Evolutionary conservation across 1,140 invertebrate genomes (phyloP), one percentile per base, ranked within the genome.

Genomic region (Venturia canescens): DNA sequence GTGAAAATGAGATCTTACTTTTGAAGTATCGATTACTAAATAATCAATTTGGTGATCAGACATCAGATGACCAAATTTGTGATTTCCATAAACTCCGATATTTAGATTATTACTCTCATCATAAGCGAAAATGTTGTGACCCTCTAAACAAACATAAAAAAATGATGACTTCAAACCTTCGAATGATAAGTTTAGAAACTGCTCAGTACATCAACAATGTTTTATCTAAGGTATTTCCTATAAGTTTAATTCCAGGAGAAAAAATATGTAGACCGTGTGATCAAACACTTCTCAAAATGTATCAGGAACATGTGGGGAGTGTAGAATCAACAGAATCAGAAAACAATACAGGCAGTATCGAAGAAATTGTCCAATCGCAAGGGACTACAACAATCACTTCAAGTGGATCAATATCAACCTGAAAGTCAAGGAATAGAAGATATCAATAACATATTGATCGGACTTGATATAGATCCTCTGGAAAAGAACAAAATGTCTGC

Each of bases 81-180:
- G 7, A 34, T 34, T 34, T 34, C 7, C 31, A 34, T 34, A 34
- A 34, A 34, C 31, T 34, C 31, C 31, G 7, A 34, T 34, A 34
- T 34, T 34, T 34, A 34, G 31, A 34, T 34, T 34, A 34, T 34
- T 34, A 34, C 31, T 3, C 31, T 34, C 31, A 34, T 34, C 11
- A 7, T 50, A 50, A 50, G 18, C 3, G 11, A 50, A 50, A 50
- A 50, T 50, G 48, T 50, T 50, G 48, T 50, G 48, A 50, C 48
- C 48, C 48, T 50, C 48, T 50, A 13, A 50, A 50, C 48, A 50
- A 50, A 50, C 48, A 50, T 50, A 50, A 50, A 50, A 50, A 50
- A 50, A 18, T 18, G 4, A 16, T 18, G 1, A 82, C 79, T 82
- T 16, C 18, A 48, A 60, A 34, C 11, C 34, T 48, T 23, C 16